phyloP scores from a whole-genome alignment of 2,113 vertebrate genomes.

The Sitta europaea region DNA sequence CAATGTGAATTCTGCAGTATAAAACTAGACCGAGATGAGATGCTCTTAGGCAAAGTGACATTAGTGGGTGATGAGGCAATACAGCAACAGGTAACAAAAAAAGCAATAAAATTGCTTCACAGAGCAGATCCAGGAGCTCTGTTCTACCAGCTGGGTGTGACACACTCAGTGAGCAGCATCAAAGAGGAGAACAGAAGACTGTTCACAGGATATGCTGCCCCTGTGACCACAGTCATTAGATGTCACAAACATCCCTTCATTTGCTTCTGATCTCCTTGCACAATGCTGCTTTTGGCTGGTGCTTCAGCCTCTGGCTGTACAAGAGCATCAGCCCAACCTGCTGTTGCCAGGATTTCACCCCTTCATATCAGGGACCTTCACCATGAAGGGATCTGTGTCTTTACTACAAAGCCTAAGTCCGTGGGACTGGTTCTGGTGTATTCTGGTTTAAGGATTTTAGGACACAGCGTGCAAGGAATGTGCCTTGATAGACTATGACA shows the following conservation, averaged over 20 bases:
- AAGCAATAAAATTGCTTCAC: background rate
- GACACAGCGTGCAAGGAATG: rapidly evolving
- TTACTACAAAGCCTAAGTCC: background rate
- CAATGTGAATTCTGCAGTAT: background rate
- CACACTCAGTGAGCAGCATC: background rate
- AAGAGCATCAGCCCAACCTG: background rate
- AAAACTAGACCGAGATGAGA: background rate
- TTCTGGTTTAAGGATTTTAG: background rate
- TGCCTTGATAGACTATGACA: background rate
- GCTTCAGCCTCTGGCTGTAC: background rate
- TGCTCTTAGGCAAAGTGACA: background rate
- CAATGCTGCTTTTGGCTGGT: background rate
- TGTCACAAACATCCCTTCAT: background rate
- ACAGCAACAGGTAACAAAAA: background rate
- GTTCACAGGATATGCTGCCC: background rate
- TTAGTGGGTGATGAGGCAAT: background rate
- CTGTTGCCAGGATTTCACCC: background rate
- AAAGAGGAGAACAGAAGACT: background rate
- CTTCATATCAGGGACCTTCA: background rate
- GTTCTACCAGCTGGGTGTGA: background rate
- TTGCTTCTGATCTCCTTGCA: background rate
- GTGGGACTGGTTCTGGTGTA: background rate
- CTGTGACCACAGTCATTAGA: background rate
- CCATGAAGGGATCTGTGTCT: rapidly evolving
- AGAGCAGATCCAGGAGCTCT: background rate